Percentiles rank a stretch among this genome's conserved stretches.
phyloP scores from a whole-genome alignment of 2,888 invertebrate species.

The Digitonthophagus gazella region DNA sequence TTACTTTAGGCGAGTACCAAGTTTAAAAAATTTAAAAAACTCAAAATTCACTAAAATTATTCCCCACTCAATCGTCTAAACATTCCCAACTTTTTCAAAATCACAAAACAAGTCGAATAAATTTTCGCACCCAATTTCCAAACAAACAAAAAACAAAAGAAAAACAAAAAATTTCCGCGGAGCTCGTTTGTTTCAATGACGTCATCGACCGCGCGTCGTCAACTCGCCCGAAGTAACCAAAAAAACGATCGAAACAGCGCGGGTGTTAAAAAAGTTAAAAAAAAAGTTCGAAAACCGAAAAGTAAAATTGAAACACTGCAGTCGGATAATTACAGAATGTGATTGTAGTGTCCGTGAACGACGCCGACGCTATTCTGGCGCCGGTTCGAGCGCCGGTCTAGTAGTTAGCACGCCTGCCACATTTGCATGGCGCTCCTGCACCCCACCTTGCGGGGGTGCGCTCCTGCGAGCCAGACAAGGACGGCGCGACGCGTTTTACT shows the following conservation, averaged over 20 bases:
- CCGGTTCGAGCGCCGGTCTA: slow-evolving; percentile 49
- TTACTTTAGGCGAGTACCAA: neutral
- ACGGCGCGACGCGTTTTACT: slow-evolving; percentile 44
- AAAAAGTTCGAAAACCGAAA: neutral
- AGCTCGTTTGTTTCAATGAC: slow-evolving; percentile 7
- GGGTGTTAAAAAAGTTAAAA: neutral
- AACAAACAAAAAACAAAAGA: neutral
- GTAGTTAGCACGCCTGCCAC: slow-evolving; percentile 53
- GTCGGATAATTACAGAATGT: slow-evolving; percentile 48
- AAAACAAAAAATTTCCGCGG: slow-evolving; percentile 9
- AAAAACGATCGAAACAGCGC: neutral
- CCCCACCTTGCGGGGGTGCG: slow-evolving; percentile 39
- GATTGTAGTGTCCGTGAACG: slow-evolving; percentile 50
- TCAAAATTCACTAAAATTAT: too few relatives aligned
- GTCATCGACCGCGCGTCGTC: slow-evolving; percentile 3
- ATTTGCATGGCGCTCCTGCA: slow-evolving; percentile 50
- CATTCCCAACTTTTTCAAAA: too few relatives aligned
- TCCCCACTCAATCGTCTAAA: too few relatives aligned
- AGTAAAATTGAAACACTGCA: slow-evolving; percentile 31
- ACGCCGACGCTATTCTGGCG: slow-evolving; percentile 52
- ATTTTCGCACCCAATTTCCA: neutral
- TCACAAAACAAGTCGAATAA: neutral
- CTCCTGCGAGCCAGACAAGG: slow-evolving; percentile 37
- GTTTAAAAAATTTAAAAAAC: neutral
- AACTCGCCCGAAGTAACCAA: slow-evolving; percentile 17